Evolutionary conservation across 2,797 vertebrate species (phyloP), one percentile per base, ranked within the genome.

Genomic region (Amblyraja radiata): DNA sequence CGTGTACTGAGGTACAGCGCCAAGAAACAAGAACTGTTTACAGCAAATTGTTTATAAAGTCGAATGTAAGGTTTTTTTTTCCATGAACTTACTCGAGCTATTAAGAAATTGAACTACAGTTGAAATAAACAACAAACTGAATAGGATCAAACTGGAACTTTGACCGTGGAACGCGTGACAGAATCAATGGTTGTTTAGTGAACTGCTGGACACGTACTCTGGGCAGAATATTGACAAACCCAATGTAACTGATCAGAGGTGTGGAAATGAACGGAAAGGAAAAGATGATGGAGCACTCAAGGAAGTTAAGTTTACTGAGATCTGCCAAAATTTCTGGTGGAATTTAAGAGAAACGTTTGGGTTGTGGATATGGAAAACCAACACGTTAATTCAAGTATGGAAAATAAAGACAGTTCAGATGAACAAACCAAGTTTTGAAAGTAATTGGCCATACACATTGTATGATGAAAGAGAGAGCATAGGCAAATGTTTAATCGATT

Each of bases 241-340:
- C 96, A 94, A 94, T 96, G 94, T 76, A 46, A 46, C 46, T 46
- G 3, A 46, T 46, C 46, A 46, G 46, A 46, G 4, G 46, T 46
- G 46, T 46, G 46, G 46, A 97, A 97, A 93, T 97, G 96, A 95
- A 97, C 97, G 93, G 95, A 93, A 94, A 94, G 95, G 0, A 97
- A 96, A 94, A 98, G 95, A 94, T 97, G 39, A 95, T 97, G 0
- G 98, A 99, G 93, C 95, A 99, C 93, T 99, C 98, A 96, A 99
- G 46, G 46, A 46, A 46, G 46, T 46, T 46, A 46, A 97, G 96
- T 99, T 98, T 95, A 98, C 98, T 0, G 98, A 99, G 94, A 98
- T 98, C 95, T 99, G 94, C 94, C 93, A 97, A 97, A 94, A 96
- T 99, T 46, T 46, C 46, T 46, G 46, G 95, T 98, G 95, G 94